These are phyloP conservation scores for Octopus sinensis DNA, from an alignment of 1,140 invertebrate species.

Conservation along the genomic window DNA sequence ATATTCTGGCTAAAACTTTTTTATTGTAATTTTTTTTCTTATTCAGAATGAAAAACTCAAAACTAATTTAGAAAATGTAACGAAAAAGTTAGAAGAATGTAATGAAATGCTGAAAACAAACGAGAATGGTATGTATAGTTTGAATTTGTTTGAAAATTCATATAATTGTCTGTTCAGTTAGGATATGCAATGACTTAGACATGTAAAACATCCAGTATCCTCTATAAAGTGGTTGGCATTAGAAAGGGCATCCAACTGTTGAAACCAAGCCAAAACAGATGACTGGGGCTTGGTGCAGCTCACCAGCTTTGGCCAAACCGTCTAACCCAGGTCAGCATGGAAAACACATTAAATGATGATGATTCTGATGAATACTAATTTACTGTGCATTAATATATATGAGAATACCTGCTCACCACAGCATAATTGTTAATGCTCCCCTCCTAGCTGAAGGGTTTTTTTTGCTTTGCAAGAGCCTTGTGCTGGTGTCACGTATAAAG, in stretches of 20 bases:
- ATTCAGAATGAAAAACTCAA: slow-evolving; percentile 47
- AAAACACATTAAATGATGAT: too few relatives aligned
- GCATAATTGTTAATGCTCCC: too few relatives aligned
- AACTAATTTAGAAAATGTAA: slow-evolving; percentile 46
- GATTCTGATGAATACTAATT: too few relatives aligned
- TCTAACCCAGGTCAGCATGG: too few relatives aligned
- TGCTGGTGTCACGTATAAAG: too few relatives aligned
- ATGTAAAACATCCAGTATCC: background rate
- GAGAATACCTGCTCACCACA: too few relatives aligned
- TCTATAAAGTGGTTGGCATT: background rate
- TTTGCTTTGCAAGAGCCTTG: too few relatives aligned
- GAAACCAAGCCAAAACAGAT: background rate
- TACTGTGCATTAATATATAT: too few relatives aligned
- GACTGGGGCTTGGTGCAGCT: background rate
- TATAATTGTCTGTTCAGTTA: background rate
- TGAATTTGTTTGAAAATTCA: background rate
- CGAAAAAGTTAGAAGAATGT: slow-evolving; percentile 52
- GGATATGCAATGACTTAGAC: background rate
- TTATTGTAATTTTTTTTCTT: background rate
- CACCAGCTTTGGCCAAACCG: too few relatives aligned
- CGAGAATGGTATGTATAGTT: slow-evolving; percentile 49
- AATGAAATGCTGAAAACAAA: slow-evolving; percentile 54
- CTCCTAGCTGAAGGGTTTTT: too few relatives aligned
- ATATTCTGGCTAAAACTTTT: too few relatives aligned
- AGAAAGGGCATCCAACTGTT: background rate